Evolutionary conservation across 2,888 invertebrate genomes (phyloP).

Genomic region (Halocaridina rubra): DNA sequence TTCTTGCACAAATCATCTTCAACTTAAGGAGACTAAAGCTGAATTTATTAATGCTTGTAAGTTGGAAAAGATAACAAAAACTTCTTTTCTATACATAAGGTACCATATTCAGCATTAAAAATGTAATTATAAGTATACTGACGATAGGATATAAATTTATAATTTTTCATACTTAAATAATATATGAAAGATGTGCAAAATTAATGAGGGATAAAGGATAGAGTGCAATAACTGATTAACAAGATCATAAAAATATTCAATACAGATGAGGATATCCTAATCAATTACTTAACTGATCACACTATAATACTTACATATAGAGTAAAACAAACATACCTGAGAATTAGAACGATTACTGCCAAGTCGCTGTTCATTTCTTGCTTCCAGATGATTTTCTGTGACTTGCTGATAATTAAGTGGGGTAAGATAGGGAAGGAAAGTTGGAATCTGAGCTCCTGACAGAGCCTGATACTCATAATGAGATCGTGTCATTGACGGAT

Average conservation of each 20-base stretch:
- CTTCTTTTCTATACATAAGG: too few species aligned
- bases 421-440: constrained; percentile 38
- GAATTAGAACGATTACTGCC: background rate
- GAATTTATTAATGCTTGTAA: too few species aligned
- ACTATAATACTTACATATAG: background rate
- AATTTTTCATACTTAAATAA: too few species aligned
- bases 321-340: background rate
- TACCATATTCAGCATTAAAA: background rate
- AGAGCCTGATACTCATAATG: constrained; percentile 44
- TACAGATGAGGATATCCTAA: background rate
- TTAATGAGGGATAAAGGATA: too few species aligned
- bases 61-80: too few species aligned
- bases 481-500: constrained; percentile 26
- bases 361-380: constrained; percentile 10
- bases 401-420: constrained; percentile 40
- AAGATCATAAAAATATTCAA: background rate
- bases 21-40: too few species aligned
- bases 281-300: too few species aligned
- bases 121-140: background rate
- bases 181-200: too few species aligned
- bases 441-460: constrained; percentile 31
- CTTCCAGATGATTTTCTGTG: constrained; percentile 1
- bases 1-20: too few species aligned
- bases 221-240: background rate
- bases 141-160: background rate